phyloP scores from a whole-genome alignment of 2,888 invertebrate species.

The Sphaerophoria rueppellii region DNA sequence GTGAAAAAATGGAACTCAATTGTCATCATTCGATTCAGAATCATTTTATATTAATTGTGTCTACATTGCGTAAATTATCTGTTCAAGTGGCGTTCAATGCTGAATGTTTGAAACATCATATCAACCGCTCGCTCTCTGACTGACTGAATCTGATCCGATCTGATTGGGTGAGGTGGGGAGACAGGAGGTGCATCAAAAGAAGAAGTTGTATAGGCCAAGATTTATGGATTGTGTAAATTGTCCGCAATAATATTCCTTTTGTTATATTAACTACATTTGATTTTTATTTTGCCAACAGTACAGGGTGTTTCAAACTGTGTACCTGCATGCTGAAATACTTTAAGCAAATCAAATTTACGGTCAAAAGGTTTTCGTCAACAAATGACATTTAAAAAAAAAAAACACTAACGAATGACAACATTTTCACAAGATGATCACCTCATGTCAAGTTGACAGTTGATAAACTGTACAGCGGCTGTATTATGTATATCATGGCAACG shows the following conservation, averaged over 20 bases:
- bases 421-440: no score
- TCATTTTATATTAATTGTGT: slow-evolving; percentile 68
- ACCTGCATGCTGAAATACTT: no score
- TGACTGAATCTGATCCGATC: slow-evolving; percentile 23
- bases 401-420: no score
- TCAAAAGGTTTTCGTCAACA: no score
- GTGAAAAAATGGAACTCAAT: slow-evolving; percentile 48
- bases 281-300: no score
- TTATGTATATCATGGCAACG: no score
- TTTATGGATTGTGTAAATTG: slow-evolving; percentile 52
- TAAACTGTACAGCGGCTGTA: no score
- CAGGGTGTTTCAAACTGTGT: no score
- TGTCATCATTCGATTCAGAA: slow-evolving; percentile 67
- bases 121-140: neutral
- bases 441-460: no score
- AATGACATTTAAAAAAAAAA: no score
- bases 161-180: neutral
- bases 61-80: slow-evolving; percentile 71
- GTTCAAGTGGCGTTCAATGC: slow-evolving; percentile 42
- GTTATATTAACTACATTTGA: slow-evolving; percentile 18
- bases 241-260: slow-evolving; percentile 56
- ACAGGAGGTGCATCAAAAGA: neutral
- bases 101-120: slow-evolving; percentile 1
- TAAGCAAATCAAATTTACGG: no score
- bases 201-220: neutral